phyloP scores from a whole-genome alignment of 2,888 invertebrate genomes.

The Macaria notata region DNA sequence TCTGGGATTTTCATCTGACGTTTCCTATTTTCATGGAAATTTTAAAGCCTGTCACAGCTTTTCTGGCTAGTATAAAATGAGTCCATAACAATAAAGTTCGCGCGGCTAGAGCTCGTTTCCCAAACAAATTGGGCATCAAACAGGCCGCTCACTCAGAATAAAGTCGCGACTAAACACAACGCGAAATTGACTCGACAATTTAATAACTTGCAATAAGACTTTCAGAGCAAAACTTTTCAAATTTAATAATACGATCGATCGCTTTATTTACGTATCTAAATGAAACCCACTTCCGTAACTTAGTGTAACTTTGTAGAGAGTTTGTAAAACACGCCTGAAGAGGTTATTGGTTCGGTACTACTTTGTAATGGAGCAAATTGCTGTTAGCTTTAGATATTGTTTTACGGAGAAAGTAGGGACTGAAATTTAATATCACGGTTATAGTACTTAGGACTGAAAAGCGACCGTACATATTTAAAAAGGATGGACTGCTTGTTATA shows the following conservation, averaged over 20 bases:
- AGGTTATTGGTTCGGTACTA: constrained; percentile 9
- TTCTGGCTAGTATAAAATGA: too few relatives aligned
- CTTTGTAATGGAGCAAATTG: constrained; percentile 5
- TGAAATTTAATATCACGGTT: too few relatives aligned
- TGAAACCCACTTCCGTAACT: constrained; percentile 7
- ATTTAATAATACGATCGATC: constrained; percentile 26
- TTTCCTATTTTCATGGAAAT: too few relatives aligned
- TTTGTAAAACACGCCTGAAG: constrained; percentile 7
- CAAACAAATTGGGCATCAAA: constrained; percentile 17
- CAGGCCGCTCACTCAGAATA: constrained; percentile 13
- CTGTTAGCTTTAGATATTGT: constrained; percentile 5
- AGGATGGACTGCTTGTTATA: too few relatives aligned
- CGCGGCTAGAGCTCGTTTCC: constrained; percentile 9
- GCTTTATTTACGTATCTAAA: constrained; percentile 7
- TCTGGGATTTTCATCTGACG: too few relatives aligned
- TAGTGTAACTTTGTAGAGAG: constrained; percentile 22
- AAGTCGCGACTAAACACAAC: constrained; percentile 14
- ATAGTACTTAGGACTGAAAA: too few relatives aligned
- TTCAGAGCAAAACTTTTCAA: constrained; percentile 22
- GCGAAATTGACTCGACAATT: constrained; percentile 21
- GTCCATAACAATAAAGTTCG: background rate
- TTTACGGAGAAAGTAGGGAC: background rate
- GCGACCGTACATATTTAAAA: too few relatives aligned
- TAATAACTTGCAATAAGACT: constrained; percentile 24
- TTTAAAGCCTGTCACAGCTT: too few relatives aligned